Evolutionary conservation across 2,888 invertebrate species (phyloP), one percentile per base, ranked within the genome.

Genomic region (Apotomis betuletana): DNA sequence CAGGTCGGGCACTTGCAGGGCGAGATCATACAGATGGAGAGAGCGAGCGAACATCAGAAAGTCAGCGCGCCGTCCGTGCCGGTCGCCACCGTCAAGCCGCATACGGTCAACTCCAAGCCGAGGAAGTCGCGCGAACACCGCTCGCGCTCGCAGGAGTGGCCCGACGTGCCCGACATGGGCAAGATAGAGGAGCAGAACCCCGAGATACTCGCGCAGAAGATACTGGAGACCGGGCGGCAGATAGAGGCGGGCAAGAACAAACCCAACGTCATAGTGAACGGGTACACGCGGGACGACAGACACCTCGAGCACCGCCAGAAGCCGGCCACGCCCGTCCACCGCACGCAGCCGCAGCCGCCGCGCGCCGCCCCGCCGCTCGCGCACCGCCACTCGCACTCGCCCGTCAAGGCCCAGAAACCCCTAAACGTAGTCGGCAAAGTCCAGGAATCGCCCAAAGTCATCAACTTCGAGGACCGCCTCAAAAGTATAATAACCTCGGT

Each of bases 131-230:
- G 97, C 44, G 97, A 97, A 78, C 95, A 96, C 79, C 94, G 97
- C 15, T 95, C 96, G 5, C 94, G 97, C 3, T 97, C 97, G 0
- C 97, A 97, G 83, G 98, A 98, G 83, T 98, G 98, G 98, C 97
- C 97, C 0, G 97, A 97, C 80, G 96, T 98, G 46, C 97, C 98
- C 1, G 97, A 98, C 79, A 95, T 97, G 67, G 97, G 96, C 1
- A 98, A 97, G 89, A 98, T 98, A 74, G 97, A 98, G 83, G 98
- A 98, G 85, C 97, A 97, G 85, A 98, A 98, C 90, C 98, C 98
- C 0, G 98, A 98, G 87, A 95, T 98, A 67, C 90, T 98, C 68
- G 98, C 98, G 0, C 97, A 97, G 87, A 98, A 98, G 87, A 98
- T 98, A 77, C 90, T 98, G 52, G 98, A 98, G 88, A 97, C 97